Conservation (phyloP, 2,113 vertebrate genomes). For the Dolichallabes microphthalmus region DNA sequence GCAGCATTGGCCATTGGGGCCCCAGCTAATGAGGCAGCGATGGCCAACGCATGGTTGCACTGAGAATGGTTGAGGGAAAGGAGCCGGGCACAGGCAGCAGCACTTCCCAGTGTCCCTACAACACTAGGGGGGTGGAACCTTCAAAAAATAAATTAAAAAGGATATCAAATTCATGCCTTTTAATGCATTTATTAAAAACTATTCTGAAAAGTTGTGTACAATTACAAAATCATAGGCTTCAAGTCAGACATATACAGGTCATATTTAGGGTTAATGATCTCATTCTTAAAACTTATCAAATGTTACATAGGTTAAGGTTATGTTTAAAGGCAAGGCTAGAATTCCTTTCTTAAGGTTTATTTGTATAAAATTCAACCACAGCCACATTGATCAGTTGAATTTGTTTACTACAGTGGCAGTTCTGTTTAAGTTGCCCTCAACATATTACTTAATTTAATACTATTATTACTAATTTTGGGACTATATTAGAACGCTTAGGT, state of each 20-base stretch:
- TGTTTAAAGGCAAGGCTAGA: background rate
- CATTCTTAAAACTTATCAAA: background rate
- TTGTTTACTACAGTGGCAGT: conserved; percentile 7
- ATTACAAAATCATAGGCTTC: background rate
- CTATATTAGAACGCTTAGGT: background rate
- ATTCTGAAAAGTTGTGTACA: background rate
- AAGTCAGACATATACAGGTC: background rate
- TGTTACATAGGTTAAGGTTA: background rate
- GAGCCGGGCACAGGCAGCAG: conserved; percentile 78
- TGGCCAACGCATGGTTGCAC: conserved; percentile 79
- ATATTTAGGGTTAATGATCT: background rate
- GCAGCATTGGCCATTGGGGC: conserved; percentile 90
- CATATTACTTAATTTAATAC: background rate
- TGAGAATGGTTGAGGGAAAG: conserved; percentile 70
- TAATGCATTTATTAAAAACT: background rate
- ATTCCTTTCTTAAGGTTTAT: background rate
- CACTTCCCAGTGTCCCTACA: conserved; percentile 85
- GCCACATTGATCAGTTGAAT: background rate
- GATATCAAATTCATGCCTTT: background rate
- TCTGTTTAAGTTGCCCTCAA: conserved; percentile 2
- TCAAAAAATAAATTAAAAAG: conserved; percentile 13
- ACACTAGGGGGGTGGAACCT: conserved; percentile 89
- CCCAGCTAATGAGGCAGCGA: conserved; percentile 81
- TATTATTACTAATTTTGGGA: background rate
- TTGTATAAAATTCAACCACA: background rate